Base-by-base conservation (phyloP, 2,888 invertebrate species). In the Eledona agricola region DNA sequence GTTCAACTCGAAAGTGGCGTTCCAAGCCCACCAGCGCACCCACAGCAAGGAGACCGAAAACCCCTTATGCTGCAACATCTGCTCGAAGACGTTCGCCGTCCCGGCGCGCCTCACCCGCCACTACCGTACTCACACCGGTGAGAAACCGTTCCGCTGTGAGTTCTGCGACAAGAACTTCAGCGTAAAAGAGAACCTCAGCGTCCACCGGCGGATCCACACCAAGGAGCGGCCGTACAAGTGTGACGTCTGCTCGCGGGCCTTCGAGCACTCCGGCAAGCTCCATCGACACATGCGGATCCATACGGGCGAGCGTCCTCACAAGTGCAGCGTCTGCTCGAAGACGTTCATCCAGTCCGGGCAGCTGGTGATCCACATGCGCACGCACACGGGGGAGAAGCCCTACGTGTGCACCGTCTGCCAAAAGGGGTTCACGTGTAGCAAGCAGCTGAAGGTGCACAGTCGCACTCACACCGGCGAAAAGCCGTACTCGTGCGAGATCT, bases 261-360 rank as follows among this genome's bases (percentile, higher is more conserved):
- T 94, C 70, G 93, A 93, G 73, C 93, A 93, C 73, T 91, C 91
- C 51, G 93, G 93, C 2, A 93, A 93, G 72, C 78, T 93, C 46
- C 93, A 93, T 72, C 84, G 93, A 13, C 94, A 94, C 76, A 93
- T 93, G 83, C 82, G 93, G 53, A 93, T 93, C 64, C 93, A 94
- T 72, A 93, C 93, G 0, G 90, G 93, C 1, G 93, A 93, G 72
- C 83, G 93, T 20, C 93, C 93, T 0, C 93, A 94, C 76, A 90
- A 91, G 65, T 94, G 93, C 70, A 86, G 86, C 12, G 88, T 92
- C 26, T 94, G 93, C 72, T 85, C 87, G 55, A 93, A 93, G 75
- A 93, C 93, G 0, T 93, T 94, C 72, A 93, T 93, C 43, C 93
- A 94, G 73, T 91, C 91, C 5, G 93, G 93, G 0, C 93, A 94